These are phyloP conservation scores for Archaeoteleia sp. DNA, from an alignment of 2,888 invertebrate species.

Conservation along the genomic window DNA sequence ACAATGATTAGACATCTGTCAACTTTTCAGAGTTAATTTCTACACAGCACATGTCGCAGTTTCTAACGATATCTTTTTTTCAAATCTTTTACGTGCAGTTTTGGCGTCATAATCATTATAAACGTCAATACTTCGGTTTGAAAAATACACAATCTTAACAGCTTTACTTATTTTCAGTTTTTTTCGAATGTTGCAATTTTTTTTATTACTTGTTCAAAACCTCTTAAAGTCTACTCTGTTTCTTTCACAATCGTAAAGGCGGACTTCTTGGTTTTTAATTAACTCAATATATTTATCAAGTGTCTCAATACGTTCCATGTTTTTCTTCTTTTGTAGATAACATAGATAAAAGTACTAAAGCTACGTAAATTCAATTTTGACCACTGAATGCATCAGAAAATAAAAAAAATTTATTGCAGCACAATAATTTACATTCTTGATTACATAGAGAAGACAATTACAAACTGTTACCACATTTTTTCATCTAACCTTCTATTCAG, in stretches of 20 bases:
- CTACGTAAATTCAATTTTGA: conserved; percentile 49
- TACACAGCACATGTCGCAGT: too few species aligned
- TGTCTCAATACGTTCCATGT: conserved; percentile 28
- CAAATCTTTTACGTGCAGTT: background rate
- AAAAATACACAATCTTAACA: conserved; percentile 8
- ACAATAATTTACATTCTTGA: conserved; percentile 23
- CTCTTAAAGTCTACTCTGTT: background rate
- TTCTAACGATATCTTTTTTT: background rate
- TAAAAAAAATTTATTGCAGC: conserved; percentile 32
- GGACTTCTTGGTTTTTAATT: conserved; percentile 26
- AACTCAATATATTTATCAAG: conserved; percentile 26
- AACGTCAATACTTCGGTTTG: conserved; percentile 1
- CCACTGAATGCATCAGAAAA: conserved; percentile 47
- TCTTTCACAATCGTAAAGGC: conserved; percentile 11
- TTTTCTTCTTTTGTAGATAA: conserved; percentile 32
- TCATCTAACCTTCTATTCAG: conserved; percentile 28
- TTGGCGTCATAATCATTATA: background rate
- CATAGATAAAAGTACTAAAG: too few species aligned
- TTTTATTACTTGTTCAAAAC: conserved; percentile 3
- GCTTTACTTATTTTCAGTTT: conserved; percentile 13
- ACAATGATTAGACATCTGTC: too few species aligned
- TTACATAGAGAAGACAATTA: too few species aligned
- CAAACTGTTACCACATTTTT: conserved; percentile 40
- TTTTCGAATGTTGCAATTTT: background rate
- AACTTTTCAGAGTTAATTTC: too few species aligned